A percentile compares a stretch with the other conserved stretches of the same genome.
phyloP scores from a whole-genome alignment of 2,888 invertebrate genomes.

The Deilephila porcellus region DNA sequence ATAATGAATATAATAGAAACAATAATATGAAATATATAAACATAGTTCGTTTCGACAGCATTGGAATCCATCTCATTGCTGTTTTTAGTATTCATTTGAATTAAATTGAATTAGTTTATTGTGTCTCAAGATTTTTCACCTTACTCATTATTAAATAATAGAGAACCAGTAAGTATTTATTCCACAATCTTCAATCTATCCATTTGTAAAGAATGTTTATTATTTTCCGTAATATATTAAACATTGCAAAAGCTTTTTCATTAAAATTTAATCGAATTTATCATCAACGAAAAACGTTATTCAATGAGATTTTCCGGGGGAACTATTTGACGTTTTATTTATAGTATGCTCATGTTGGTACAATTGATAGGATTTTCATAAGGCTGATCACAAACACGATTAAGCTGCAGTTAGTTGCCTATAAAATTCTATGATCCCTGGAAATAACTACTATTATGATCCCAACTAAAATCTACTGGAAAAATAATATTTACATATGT shows the following conservation, averaged over 20 bases:
- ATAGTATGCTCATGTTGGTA: conserved; percentile 2
- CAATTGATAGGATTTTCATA: neutral
- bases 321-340: neutral
- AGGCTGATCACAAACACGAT: neutral
- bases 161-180: neutral
- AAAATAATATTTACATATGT: no score
- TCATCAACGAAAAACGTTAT: neutral
- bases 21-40: conserved; percentile 76
- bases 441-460: no score
- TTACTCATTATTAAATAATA: conserved; percentile 1
- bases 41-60: conserved; percentile 72
- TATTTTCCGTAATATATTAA: neutral
- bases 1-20: conserved; percentile 79
- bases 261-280: neutral
- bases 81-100: conserved; percentile 69
- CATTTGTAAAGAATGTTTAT: neutral
- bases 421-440: no score
- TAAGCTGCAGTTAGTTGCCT: neutral
- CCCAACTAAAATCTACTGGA: no score
- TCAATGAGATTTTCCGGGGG: conserved; percentile 26
- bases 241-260: neutral
- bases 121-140: conserved; percentile 24
- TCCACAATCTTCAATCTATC: neutral
- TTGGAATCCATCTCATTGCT: conserved; percentile 77
- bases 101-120: conserved; percentile 53